A percentile compares a stretch with the other conserved stretches of the same genome.
Conservation (phyloP, 2,888 invertebrate genomes). For the Tachina lurida region DNA sequence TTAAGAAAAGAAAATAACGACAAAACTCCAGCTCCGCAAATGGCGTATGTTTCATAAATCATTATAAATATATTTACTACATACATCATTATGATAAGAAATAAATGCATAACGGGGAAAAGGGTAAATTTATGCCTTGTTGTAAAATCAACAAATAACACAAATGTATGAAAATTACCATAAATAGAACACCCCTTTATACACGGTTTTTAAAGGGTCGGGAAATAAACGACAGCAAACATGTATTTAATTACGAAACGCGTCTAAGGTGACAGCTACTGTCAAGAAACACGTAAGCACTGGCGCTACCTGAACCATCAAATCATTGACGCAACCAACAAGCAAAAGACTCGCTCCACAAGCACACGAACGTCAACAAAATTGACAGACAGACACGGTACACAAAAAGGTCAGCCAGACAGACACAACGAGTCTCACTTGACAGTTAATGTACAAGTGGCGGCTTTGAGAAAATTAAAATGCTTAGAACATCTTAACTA, state of each 20-base stretch:
- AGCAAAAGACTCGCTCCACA: not conserved
- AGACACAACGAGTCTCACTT: not conserved
- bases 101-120: not conserved
- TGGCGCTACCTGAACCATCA: conserved; percentile 13
- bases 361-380: not conserved
- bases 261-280: conserved; percentile 45
- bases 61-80: not conserved
- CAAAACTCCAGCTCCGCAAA: not conserved
- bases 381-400: not conserved
- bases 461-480: conserved; percentile 15
- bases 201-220: not conserved
- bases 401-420: not conserved
- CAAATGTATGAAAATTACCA: not conserved
- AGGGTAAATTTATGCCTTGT: not conserved
- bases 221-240: conserved; percentile 10
- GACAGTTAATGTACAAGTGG: conserved; percentile 36
- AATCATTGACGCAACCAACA: conserved; percentile 6
- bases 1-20: not conserved
- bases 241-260: conserved; percentile 34
- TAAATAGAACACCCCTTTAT: conserved; percentile 34
- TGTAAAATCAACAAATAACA: not conserved
- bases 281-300: conserved; percentile 8
- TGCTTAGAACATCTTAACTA: not conserved
- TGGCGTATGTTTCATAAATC: conserved; percentile 29
- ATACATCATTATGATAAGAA: no score